These are phyloP conservation scores for Platanista minor DNA, from an alignment of 2,113 vertebrate genomes.

Conservation along the genomic window DNA sequence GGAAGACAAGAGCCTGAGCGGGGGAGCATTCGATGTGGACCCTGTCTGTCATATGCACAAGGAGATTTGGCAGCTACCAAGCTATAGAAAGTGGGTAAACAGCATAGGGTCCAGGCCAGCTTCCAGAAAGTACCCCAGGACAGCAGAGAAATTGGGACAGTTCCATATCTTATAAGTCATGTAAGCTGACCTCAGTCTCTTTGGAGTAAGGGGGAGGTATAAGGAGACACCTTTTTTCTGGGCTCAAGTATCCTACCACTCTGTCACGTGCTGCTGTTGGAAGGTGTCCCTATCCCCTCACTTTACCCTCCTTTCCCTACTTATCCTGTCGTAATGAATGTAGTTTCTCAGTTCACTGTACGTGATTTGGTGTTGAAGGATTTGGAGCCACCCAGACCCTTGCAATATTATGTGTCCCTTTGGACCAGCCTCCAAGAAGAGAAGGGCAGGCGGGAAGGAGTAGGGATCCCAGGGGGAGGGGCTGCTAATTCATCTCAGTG, in stretches of 20 bases:
- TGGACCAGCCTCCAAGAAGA: constrained; percentile 68
- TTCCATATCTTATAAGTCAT: constrained; percentile 82
- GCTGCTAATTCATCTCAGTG: constrained; percentile 69
- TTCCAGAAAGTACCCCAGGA: constrained; percentile 75
- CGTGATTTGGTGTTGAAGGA: constrained; percentile 79
- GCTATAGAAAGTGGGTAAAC: constrained; percentile 84
- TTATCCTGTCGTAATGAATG: constrained; percentile 83
- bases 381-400: constrained; percentile 76
- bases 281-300: constrained; percentile 72
- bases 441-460: constrained; percentile 45
- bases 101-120: constrained; percentile 70
- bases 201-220: constrained; percentile 67
- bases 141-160: constrained; percentile 81
- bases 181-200: constrained; percentile 81
- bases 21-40: constrained; percentile 96
- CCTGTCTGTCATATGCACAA: constrained; percentile 99
- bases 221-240: constrained; percentile 71
- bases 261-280: constrained; percentile 81
- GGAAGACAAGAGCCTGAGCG: constrained; percentile 93
- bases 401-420: constrained; percentile 76
- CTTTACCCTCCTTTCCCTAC: constrained; percentile 71
- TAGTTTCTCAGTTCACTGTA: constrained; percentile 82
- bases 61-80: constrained; percentile 97
- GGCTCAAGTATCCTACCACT: constrained; percentile 77
- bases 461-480: constrained; percentile 29